Percentiles rank a stretch among this genome's conserved stretches.
Evolutionary conservation across 2,888 invertebrate species (phyloP).

Genomic region (Eristalis pertinax): DNA sequence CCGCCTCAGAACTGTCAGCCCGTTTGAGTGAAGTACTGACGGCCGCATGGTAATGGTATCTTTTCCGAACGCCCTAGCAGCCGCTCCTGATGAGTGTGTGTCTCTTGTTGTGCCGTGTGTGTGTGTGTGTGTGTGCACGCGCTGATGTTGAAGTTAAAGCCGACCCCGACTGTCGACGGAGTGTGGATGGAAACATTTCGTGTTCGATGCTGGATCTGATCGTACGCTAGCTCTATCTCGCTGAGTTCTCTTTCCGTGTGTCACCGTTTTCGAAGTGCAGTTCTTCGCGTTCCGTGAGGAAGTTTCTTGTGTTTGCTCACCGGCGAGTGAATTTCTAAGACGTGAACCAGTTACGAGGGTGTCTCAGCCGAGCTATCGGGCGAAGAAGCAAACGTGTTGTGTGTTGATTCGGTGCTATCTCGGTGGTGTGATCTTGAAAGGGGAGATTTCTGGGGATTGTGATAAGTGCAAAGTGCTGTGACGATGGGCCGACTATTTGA

Average conservation of each 20-base stretch:
- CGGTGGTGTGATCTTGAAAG: slow-evolving; percentile 33
- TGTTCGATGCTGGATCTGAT: slow-evolving; percentile 79
- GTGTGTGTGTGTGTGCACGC: neutral
- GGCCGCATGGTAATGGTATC: too few species aligned
- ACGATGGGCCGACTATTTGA: slow-evolving; percentile 79
- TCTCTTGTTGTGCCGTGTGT: slow-evolving; percentile 34
- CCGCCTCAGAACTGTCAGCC: neutral
- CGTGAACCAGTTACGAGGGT: neutral
- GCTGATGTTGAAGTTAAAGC: slow-evolving; percentile 20
- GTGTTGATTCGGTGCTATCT: neutral
- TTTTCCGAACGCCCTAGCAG: neutral
- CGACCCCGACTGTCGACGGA: slow-evolving; percentile 44
- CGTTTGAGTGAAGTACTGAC: slow-evolving; percentile 52
- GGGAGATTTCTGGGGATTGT: slow-evolving; percentile 9
- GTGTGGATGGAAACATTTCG: slow-evolving; percentile 76
- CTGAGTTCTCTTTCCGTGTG: neutral
- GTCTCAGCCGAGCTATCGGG: neutral
- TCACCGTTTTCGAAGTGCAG: neutral
- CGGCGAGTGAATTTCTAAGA: neutral
- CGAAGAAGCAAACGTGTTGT: neutral
- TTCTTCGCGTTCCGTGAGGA: neutral
- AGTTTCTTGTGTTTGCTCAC: neutral
- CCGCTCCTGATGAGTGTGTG: slow-evolving; percentile 1
- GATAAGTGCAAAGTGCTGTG: slow-evolving; percentile 3
- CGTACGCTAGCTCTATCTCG: slow-evolving; percentile 73